phyloP scores from a whole-genome alignment of 2,888 invertebrate species.

The Scaptomyza parva region DNA sequence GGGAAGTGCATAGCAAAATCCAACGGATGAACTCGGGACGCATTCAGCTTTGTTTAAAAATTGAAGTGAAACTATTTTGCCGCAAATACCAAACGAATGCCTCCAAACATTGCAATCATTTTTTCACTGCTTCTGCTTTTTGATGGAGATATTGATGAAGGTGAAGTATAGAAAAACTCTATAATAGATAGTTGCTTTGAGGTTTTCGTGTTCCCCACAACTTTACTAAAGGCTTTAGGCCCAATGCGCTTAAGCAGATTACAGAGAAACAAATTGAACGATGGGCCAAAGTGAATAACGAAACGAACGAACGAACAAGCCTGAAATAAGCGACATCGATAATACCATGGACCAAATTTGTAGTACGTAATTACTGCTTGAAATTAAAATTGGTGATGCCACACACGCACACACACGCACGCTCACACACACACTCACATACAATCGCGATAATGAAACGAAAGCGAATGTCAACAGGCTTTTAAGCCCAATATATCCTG shows the following conservation, averaged over 20 bases:
- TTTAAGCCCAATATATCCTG: conserved; percentile 12
- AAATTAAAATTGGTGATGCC: conserved; percentile 65
- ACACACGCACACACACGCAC: conserved; percentile 20
- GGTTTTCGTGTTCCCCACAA: too few relatives aligned
- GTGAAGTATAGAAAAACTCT: too few relatives aligned
- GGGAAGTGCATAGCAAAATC: conserved; percentile 9
- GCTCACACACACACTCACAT: conserved; percentile 10
- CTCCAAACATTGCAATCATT: conserved; percentile 13
- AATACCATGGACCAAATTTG: conserved; percentile 58
- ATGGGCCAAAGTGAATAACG: conserved; percentile 20
- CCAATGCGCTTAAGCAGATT: too few relatives aligned
- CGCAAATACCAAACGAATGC: conserved; percentile 16
- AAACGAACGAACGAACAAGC: conserved; percentile 6
- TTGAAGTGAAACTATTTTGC: conserved; percentile 41
- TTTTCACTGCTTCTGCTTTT: conserved; percentile 1
- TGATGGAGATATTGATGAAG: conserved; percentile 11
- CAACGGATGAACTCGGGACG: conserved; percentile 21
- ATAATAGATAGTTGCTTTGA: too few relatives aligned
- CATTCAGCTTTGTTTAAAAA: conserved; percentile 41
- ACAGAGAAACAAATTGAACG: too few relatives aligned
- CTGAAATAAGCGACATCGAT: conserved; percentile 36
- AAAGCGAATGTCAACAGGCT: conserved; percentile 35
- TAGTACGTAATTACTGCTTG: conserved; percentile 59
- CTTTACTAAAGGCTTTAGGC: too few relatives aligned
- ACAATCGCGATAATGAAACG: conserved; percentile 5